phyloP scores from a whole-genome alignment of 1,140 invertebrate species.

The Drosophila kurseongensis region DNA sequence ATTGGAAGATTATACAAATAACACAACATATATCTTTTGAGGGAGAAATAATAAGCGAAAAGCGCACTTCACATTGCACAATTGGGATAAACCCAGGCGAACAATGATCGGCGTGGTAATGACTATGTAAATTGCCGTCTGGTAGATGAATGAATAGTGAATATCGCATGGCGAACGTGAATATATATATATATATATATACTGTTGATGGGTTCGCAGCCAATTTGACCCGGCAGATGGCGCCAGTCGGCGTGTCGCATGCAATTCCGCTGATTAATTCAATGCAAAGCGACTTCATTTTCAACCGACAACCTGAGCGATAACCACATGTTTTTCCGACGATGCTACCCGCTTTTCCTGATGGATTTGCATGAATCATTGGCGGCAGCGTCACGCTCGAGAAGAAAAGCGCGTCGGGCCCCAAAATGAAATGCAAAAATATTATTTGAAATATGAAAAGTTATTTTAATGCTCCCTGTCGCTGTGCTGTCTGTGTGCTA shows the following conservation, averaged over 20 bases:
- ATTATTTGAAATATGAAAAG: conserved; percentile 77
- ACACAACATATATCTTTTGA: conserved; percentile 17
- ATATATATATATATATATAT: conserved; percentile 11
- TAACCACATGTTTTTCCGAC: conserved; percentile 63
- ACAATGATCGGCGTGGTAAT: conserved; percentile 46
- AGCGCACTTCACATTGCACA: conserved; percentile 55
- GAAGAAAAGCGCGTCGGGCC: conserved; percentile 64
- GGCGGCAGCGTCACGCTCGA: conserved; percentile 75
- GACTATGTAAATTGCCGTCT: conserved; percentile 40
- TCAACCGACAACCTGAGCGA: conserved; percentile 26
- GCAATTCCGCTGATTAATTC: conserved; percentile 81
- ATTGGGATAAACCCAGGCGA: conserved; percentile 59
- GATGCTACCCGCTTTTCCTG: conserved; percentile 37
- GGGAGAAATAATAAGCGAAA: conserved; percentile 33
- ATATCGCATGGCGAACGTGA: neutral
- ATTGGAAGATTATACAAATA: conserved; percentile 30
- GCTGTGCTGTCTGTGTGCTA: conserved; percentile 46
- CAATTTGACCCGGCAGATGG: conserved; percentile 70
- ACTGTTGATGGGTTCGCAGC: conserved; percentile 18
- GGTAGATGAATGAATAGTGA: conserved; percentile 11
- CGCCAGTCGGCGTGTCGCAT: conserved; percentile 78
- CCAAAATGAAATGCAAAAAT: conserved; percentile 64
- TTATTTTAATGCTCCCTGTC: conserved; percentile 70
- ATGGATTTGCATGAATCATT: conserved; percentile 83
- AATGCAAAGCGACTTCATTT: conserved; percentile 71